Conservation (phyloP, 2,113 vertebrate genomes). For the Percina caprodes region DNA sequence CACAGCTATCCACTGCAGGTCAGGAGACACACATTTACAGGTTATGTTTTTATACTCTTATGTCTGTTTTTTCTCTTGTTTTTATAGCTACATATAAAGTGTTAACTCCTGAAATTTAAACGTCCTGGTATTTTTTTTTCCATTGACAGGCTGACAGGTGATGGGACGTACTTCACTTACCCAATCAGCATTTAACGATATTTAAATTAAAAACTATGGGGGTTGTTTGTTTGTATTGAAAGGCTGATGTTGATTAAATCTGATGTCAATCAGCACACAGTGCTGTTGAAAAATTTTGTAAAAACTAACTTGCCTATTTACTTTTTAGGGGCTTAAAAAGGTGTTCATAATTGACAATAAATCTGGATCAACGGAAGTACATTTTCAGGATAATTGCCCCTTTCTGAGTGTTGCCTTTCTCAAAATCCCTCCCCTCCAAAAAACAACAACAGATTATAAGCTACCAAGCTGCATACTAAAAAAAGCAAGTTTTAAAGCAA, state of each 20-base stretch:
- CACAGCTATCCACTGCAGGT: conserved; percentile 79
- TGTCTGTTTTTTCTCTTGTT: background rate
- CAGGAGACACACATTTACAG: conserved; percentile 17
- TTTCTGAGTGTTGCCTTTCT: too few relatives aligned
- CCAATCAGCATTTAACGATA: background rate
- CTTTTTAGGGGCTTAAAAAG: background rate
- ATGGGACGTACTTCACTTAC: background rate
- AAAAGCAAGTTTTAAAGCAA: too few relatives aligned
- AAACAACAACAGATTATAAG: too few relatives aligned
- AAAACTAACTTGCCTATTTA: background rate
- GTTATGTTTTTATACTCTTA: background rate
- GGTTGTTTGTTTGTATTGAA: background rate
- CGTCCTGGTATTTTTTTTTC: background rate
- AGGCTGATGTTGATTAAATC: background rate
- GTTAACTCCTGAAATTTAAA: too few relatives aligned
- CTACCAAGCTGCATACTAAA: too few relatives aligned
- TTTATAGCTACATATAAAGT: background rate
- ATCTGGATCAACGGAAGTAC: too few relatives aligned
- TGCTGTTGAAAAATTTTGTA: background rate
- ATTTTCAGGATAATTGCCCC: too few relatives aligned
- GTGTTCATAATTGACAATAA: background rate
- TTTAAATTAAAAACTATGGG: background rate
- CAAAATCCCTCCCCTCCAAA: too few relatives aligned
- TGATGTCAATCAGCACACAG: background rate
- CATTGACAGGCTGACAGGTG: background rate